These are phyloP conservation scores for Actinia equina DNA, from an alignment of 64 coral and sea anemone genomes.

Conservation along the genomic window DNA sequence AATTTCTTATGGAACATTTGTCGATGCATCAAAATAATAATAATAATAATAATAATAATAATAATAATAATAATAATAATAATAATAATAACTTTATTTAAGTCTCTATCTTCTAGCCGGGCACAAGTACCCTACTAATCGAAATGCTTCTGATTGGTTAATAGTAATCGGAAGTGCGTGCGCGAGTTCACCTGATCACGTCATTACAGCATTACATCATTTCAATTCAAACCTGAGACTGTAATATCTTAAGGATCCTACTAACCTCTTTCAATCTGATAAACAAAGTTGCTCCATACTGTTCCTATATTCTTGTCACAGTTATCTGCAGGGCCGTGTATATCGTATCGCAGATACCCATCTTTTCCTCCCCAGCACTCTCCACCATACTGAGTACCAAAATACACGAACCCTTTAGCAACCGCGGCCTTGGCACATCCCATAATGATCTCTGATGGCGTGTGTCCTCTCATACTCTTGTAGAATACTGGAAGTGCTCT, in stretches of 20 bases:
- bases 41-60: no score
- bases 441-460: not conserved
- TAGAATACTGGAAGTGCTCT: not conserved
- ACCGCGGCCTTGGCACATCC: not conserved
- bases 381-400: constrained; percentile 10
- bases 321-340: constrained; percentile 1
- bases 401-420: constrained; percentile 12
- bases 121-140: no score
- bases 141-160: no score
- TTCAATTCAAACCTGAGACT: no score
- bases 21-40: no score
- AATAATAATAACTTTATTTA: no score
- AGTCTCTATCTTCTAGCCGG: no score
- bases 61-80: no score
- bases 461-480: not conserved
- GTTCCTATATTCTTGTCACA: constrained; percentile 13
- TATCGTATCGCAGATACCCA: not conserved
- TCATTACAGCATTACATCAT: no score
- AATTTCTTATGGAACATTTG: no score
- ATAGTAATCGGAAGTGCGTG: no score
- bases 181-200: no score
- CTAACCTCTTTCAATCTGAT: constrained; percentile 6
- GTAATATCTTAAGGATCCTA: not conserved
- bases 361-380: constrained; percentile 32
- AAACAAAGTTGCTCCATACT: constrained; percentile 1